A percentile compares a stretch with the other conserved stretches of the same genome.
phyloP scores from a whole-genome alignment of 1,140 invertebrate genomes.

The Glossosoma conforme region DNA sequence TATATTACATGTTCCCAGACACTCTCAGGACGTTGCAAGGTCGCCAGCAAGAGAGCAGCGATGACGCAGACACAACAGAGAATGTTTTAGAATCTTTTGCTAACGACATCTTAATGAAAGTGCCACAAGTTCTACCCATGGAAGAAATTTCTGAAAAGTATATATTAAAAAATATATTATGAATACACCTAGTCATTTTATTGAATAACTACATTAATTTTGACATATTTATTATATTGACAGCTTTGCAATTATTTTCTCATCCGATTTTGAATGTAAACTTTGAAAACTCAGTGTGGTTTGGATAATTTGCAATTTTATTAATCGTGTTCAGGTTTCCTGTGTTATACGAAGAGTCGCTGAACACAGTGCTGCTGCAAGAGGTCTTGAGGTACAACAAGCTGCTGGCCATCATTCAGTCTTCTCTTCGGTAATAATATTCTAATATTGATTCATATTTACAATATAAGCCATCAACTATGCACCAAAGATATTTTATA shows the following conservation, averaged over 20 bases:
- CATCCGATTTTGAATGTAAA: too few relatives aligned
- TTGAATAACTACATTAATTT: too few relatives aligned
- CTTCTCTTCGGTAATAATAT: slow-evolving; percentile 47
- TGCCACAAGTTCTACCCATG: slow-evolving; percentile 56
- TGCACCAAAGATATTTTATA: too few relatives aligned
- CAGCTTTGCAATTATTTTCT: too few relatives aligned
- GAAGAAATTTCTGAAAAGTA: slow-evolving; percentile 47
- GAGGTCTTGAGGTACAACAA: slow-evolving; percentile 74
- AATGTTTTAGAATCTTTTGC: slow-evolving; percentile 51
- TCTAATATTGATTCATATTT: too few relatives aligned
- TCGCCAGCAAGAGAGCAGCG: slow-evolving; percentile 49
- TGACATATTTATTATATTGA: too few relatives aligned
- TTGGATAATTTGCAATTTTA: too few relatives aligned
- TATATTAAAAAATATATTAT: too few relatives aligned
- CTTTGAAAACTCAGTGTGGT: too few relatives aligned
- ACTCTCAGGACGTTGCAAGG: slow-evolving; percentile 61
- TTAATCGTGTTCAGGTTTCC: slow-evolving; percentile 67
- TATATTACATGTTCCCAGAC: slow-evolving; percentile 26
- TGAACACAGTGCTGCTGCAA: slow-evolving; percentile 79
- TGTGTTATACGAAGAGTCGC: slow-evolving; percentile 72
- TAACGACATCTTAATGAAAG: slow-evolving; percentile 46
- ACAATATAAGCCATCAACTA: too few relatives aligned
- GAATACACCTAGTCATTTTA: too few relatives aligned
- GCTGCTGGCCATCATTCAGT: slow-evolving; percentile 57
- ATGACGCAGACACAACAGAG: slow-evolving; percentile 51